phyloP scores from a whole-genome alignment of 30 jellyfish, hydroid and myxozoan species.

The Hydractinia echinata region DNA sequence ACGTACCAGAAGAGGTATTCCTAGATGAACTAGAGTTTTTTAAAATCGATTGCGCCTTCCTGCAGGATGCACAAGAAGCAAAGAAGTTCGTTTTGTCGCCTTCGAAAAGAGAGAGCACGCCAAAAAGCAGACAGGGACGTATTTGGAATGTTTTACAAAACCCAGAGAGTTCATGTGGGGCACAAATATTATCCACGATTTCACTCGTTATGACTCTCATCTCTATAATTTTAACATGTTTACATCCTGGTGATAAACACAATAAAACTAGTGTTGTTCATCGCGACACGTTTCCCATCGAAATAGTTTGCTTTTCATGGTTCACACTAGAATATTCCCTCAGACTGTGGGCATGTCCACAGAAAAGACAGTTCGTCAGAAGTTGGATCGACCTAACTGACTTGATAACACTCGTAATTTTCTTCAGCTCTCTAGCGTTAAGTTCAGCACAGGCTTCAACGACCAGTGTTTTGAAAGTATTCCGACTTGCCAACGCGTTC shows the following conservation, averaged over 20 bases:
- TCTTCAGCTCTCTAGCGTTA: conserved; percentile 47
- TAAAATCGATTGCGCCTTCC: conserved; percentile 42
- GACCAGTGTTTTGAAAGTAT: conserved; percentile 59
- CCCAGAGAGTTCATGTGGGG: conserved; percentile 56
- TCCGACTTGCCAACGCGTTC: conserved; percentile 70
- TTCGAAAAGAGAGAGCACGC: background rate
- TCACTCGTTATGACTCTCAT: conserved; percentile 50
- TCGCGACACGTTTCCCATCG: conserved; percentile 58
- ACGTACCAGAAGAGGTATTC: conserved; percentile 87
- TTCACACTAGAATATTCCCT: conserved; percentile 52
- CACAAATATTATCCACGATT: conserved; percentile 44
- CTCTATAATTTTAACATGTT: conserved; percentile 51
- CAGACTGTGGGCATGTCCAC: conserved; percentile 71
- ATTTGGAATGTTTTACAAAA: conserved; percentile 47
- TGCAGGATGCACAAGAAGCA: conserved; percentile 47
- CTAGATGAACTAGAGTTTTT: conserved; percentile 66
- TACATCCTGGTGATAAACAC: conserved; percentile 20
- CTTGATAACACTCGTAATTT: conserved; percentile 41
- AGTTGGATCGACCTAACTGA: conserved; percentile 68
- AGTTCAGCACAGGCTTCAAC: conserved; percentile 58
- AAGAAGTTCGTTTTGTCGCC: conserved; percentile 47
- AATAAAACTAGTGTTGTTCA: background rate
- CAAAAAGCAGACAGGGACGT: background rate
- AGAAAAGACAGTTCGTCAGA: conserved; percentile 43
- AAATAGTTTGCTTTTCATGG: conserved; percentile 64